phyloP scores from a whole-genome alignment of 2,113 vertebrate species.

The Pelecanus crispus region DNA sequence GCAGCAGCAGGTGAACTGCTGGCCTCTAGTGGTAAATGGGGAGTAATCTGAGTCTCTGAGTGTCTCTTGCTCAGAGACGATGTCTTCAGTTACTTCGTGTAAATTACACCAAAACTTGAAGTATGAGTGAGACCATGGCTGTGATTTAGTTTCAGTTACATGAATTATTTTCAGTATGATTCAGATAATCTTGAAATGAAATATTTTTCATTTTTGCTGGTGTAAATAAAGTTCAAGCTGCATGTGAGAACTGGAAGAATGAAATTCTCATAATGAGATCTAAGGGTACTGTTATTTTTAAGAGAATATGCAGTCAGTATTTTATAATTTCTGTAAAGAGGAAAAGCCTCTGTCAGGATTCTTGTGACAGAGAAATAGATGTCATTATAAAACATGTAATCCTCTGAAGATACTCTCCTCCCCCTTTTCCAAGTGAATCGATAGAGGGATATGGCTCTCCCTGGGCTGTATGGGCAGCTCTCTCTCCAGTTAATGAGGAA shows the following conservation, averaged over 20 bases:
- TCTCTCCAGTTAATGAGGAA: neutral
- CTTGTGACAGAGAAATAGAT: neutral
- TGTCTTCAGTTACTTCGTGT: neutral
- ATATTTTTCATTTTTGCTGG: neutral
- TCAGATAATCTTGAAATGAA: neutral
- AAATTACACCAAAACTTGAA: neutral
- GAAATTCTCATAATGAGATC: neutral
- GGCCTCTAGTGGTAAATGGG: conserved; percentile 33
- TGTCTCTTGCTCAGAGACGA: rapidly evolving
- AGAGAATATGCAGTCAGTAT: neutral
- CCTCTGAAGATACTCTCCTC: neutral
- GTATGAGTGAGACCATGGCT: neutral
- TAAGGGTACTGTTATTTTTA: neutral
- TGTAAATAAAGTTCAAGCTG: neutral
- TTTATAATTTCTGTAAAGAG: neutral
- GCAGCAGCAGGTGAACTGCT: neutral
- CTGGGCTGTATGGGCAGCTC: neutral
- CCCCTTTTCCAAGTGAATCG: neutral
- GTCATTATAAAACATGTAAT: neutral
- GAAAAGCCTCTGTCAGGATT: neutral
- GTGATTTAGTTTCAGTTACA: neutral
- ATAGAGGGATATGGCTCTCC: neutral
- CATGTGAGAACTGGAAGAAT: neutral
- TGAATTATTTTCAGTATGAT: neutral
- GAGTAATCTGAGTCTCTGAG: neutral